phyloP scores from a whole-genome alignment of 1,140 invertebrate genomes.

The Macrotrachela quadricornifera region DNA sequence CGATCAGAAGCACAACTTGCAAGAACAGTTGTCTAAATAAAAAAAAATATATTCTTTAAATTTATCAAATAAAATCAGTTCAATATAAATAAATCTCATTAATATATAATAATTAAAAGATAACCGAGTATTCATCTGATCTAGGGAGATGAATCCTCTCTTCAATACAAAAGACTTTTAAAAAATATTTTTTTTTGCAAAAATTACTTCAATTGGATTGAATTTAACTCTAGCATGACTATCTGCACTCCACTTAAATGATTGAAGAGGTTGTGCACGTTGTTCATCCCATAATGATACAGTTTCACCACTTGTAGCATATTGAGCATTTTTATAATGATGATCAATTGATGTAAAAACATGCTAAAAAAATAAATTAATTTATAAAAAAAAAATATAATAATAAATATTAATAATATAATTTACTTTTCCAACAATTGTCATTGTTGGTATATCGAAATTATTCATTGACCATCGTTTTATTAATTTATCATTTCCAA shows the following conservation, averaged over 20 bases:
- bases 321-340: conserved; percentile 50
- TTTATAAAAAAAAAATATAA: no score
- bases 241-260: conserved; percentile 75
- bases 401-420: no score
- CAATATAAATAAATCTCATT: not conserved
- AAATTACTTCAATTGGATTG: conserved; percentile 52
- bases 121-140: no score
- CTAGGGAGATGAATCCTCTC: no score
- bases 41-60: not conserved
- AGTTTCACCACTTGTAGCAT: conserved; percentile 78
- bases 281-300: conserved; percentile 45
- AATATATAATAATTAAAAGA: no score
- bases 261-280: conserved; percentile 58
- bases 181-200: not conserved
- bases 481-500: conserved; percentile 81
- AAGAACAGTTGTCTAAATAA: conserved; percentile 34
- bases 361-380: no score
- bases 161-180: no score
- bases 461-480: conserved; percentile 51
- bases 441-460: not conserved
- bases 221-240: conserved; percentile 65
- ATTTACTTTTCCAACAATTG: conserved; percentile 6
- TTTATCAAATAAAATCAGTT: not conserved
- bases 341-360: conserved; percentile 59
- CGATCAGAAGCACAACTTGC: conserved; percentile 65